phyloP scores from a whole-genome alignment of 2,888 invertebrate species.

The Leptinotarsa tumamoca region DNA sequence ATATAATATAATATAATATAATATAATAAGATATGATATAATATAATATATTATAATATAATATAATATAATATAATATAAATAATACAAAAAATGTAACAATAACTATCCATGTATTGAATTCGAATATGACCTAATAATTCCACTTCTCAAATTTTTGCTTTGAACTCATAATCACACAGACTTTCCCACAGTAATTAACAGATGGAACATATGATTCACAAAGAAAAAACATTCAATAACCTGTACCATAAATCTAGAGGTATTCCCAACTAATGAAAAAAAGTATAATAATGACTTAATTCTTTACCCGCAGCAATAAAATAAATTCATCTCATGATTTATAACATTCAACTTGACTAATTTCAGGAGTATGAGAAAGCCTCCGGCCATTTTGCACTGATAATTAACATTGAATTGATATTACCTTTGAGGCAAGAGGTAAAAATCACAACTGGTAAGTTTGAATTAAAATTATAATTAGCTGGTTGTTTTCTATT shows the following conservation, averaged over 20 bases:
- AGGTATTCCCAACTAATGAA: conserved; percentile 10
- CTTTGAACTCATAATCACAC: neutral
- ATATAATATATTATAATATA: no score
- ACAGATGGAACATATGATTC: neutral
- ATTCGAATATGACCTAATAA: neutral
- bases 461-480: conserved; percentile 6
- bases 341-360: conserved; percentile 17
- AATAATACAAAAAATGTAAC: neutral
- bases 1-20: no score
- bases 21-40: no score
- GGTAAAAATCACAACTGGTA: conserved; percentile 9
- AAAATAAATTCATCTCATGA: conserved; percentile 18
- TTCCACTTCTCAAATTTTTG: neutral
- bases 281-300: conserved; percentile 14
- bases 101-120: neutral
- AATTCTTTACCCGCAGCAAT: conserved; percentile 17
- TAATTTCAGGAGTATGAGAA: conserved; percentile 18
- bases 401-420: conserved; percentile 16
- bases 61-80: no score
- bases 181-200: conserved; percentile 11
- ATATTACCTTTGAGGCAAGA: conserved; percentile 9
- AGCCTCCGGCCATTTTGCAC: conserved; percentile 7
- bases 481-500: conserved; percentile 10
- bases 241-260: conserved; percentile 15
- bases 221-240: neutral